Conservation (phyloP, 2,888 invertebrate genomes). For the Pomacea canaliculata region DNA sequence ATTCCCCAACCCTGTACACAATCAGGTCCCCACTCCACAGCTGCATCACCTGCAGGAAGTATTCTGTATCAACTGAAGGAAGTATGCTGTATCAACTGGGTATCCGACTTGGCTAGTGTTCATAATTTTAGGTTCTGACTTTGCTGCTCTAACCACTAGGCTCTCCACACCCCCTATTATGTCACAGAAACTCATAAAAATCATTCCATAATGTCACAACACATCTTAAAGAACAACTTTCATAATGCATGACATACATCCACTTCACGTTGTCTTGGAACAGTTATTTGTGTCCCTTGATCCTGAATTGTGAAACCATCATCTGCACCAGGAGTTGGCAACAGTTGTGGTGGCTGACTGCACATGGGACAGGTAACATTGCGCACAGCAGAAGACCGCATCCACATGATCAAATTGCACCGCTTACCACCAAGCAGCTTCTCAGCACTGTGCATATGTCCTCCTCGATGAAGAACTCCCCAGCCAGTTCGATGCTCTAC, state of each 20-base stretch:
- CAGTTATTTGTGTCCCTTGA: neutral
- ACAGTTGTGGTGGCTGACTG: conserved; percentile 60
- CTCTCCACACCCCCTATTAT: too few species aligned
- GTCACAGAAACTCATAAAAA: too few species aligned
- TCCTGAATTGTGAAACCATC: conserved; percentile 60
- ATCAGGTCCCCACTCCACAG: too few species aligned
- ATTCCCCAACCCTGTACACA: too few species aligned
- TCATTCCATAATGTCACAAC: too few species aligned
- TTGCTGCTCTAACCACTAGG: too few species aligned
- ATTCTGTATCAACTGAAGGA: too few species aligned
- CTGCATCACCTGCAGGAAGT: too few species aligned
- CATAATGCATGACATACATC: conserved; percentile 8
- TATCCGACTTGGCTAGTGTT: too few species aligned
- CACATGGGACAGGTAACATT: conserved; percentile 71
- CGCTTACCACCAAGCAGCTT: conserved; percentile 67
- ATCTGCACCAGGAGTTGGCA: conserved; percentile 55
- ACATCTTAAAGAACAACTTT: neutral
- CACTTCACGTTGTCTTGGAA: neutral
- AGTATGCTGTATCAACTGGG: too few species aligned
- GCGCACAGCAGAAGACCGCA: conserved; percentile 69
- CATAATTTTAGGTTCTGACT: too few species aligned
- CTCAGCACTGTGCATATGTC: conserved; percentile 69
- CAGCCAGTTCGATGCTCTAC: conserved; percentile 51
- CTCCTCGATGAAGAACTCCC: conserved; percentile 69
- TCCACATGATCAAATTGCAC: conserved; percentile 71